phyloP scores from a whole-genome alignment of 2,888 invertebrate genomes.

The Aspidiotus destructor region DNA sequence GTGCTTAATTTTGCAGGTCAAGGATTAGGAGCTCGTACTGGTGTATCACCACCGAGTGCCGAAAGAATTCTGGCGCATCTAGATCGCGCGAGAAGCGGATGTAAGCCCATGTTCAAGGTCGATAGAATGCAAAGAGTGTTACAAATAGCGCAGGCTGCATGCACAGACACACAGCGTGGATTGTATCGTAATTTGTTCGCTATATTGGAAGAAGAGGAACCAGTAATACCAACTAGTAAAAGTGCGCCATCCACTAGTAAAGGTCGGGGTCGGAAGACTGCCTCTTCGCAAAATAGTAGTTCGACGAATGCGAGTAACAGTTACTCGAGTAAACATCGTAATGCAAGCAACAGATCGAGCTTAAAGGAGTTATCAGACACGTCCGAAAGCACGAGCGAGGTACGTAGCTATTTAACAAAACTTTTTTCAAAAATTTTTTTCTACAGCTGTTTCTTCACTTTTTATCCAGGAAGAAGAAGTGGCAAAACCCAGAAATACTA shows the following conservation, averaged over 20 bases:
- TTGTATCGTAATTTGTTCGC: conserved; percentile 84
- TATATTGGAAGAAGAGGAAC: conserved; percentile 69
- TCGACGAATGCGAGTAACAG: conserved; percentile 39
- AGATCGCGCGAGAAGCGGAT: conserved; percentile 53
- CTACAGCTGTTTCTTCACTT: no score
- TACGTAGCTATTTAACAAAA: conserved; percentile 39
- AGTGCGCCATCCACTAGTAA: conserved; percentile 34
- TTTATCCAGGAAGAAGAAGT: conserved; percentile 72
- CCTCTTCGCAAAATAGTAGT: conserved; percentile 39
- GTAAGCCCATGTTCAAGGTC: conserved; percentile 48
- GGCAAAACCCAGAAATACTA: conserved; percentile 80
- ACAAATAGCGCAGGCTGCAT: conserved; percentile 75
- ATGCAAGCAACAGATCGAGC: conserved; percentile 36
- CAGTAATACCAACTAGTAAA: conserved; percentile 22
- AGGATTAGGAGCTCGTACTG: conserved; percentile 36
- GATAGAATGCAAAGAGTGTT: conserved; percentile 87
- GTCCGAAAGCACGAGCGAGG: conserved; percentile 71
- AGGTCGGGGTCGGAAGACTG: conserved; percentile 39
- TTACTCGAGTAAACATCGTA: conserved; percentile 39
- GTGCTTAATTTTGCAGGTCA: conserved; percentile 27
- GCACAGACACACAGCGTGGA: conserved; percentile 79
- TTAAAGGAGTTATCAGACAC: conserved; percentile 55
- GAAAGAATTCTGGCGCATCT: conserved; percentile 75
- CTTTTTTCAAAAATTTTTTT: not conserved
- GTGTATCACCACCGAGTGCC: conserved; percentile 37